Percentiles rank a stretch among this genome's conserved stretches.
Conservation (phyloP, 2,113 vertebrate genomes). For the Myotis davidii region DNA sequence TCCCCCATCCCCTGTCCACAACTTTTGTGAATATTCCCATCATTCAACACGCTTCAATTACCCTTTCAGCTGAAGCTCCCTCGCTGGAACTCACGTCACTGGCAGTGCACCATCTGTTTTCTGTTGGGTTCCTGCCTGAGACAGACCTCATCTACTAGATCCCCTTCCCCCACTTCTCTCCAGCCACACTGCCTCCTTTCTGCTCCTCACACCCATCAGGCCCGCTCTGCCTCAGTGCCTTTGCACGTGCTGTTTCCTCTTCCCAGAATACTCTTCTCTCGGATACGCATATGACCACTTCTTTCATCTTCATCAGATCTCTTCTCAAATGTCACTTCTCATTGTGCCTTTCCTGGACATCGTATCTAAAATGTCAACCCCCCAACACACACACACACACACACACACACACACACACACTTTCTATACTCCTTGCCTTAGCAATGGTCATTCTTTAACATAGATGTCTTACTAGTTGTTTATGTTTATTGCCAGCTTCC, state of each 20-base stretch:
- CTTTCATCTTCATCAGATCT: background rate
- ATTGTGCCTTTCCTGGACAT: background rate
- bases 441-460: background rate
- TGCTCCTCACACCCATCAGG: background rate
- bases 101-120: background rate
- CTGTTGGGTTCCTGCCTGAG: background rate
- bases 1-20: background rate
- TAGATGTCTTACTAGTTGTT: background rate
- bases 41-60: background rate
- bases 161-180: background rate
- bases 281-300: background rate
- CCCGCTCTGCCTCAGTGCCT: constrained; percentile 28
- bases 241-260: background rate
- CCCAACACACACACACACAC: background rate
- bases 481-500: background rate
- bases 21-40: background rate
- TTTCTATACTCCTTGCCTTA: background rate
- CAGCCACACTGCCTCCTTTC: background rate
- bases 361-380: background rate
- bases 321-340: background rate
- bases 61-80: background rate
- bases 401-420: background rate
- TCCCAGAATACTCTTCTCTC: background rate
- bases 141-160: background rate
- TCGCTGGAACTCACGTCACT: background rate